A percentile compares a stretch with the other conserved stretches of the same genome.
phyloP scores from a whole-genome alignment of 2,888 invertebrate species.

The Chloromyia formosa region DNA sequence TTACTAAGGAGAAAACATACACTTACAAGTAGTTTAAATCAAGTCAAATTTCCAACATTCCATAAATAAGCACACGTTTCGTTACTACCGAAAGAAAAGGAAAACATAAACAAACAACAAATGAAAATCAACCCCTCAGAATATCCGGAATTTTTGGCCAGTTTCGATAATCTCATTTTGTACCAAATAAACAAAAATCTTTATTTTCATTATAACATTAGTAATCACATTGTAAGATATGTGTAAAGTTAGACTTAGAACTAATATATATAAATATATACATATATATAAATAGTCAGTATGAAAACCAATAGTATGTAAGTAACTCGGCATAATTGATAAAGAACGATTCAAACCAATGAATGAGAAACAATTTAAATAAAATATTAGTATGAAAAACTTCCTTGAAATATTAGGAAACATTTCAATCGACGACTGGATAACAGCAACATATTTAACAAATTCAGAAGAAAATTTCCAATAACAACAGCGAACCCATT shows the following conservation, averaged over 20 bases:
- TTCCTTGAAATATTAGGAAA: not conserved
- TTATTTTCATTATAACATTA: conserved; percentile 23
- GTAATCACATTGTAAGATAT: conserved; percentile 37
- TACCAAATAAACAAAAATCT: conserved; percentile 13
- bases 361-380: not conserved
- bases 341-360: not conserved
- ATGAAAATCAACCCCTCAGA: conserved; percentile 26
- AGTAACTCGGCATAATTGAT: conserved; percentile 11
- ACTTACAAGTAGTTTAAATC: not conserved
- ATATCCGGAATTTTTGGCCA: conserved; percentile 23
- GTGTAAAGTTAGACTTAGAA: conserved; percentile 37
- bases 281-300: conserved; percentile 36
- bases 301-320: conserved; percentile 33
- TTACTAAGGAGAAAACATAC: conserved; percentile 20
- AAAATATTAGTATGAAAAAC: not conserved
- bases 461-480: not conserved
- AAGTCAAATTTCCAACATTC: no score
- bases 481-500: not conserved
- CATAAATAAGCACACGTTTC: no score
- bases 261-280: not conserved
- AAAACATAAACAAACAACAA: not conserved
- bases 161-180: conserved; percentile 37
- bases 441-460: no score
- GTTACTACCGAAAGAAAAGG: conserved; percentile 1
- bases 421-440: not conserved